Percentiles rank a stretch among this genome's conserved stretches.
phyloP scores from a whole-genome alignment of 2,888 invertebrate genomes.

The Diloba caeruleocephala region DNA sequence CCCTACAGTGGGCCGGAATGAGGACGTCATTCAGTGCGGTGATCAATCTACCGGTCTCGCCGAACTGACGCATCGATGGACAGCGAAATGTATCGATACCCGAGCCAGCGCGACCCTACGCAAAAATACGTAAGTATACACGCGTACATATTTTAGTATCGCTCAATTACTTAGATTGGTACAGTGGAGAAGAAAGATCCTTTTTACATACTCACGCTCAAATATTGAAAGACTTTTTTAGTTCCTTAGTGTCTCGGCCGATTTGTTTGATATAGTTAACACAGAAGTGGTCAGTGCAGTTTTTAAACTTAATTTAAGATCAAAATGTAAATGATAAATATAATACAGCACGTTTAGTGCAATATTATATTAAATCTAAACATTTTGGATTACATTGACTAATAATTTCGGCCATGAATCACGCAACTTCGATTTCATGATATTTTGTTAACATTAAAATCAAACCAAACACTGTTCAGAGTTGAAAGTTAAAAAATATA shows the following conservation, averaged over 20 bases:
- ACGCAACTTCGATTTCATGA: slow-evolving; percentile 4
- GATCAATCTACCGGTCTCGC: slow-evolving; percentile 79
- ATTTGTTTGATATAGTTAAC: slow-evolving; percentile 29
- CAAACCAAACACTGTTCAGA: slow-evolving; percentile 39
- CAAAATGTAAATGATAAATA: background rate
- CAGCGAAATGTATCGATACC: slow-evolving; percentile 80
- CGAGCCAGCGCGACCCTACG: slow-evolving; percentile 61
- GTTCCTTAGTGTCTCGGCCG: slow-evolving; percentile 26
- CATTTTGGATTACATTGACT: too few species aligned
- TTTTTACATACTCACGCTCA: slow-evolving; percentile 47
- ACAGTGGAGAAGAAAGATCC: slow-evolving; percentile 49
- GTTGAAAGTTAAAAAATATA: slow-evolving; percentile 62
- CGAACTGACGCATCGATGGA: slow-evolving; percentile 78
- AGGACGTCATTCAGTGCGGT: slow-evolving; percentile 76
- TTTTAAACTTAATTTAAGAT: slow-evolving; percentile 15
- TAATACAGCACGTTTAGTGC: too few species aligned
- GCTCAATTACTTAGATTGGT: slow-evolving; percentile 58
- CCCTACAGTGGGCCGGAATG: slow-evolving; percentile 65
- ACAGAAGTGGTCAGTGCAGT: slow-evolving; percentile 12
- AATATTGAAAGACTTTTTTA: slow-evolving; percentile 49
- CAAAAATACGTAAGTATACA: slow-evolving; percentile 61
- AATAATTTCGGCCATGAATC: too few species aligned
- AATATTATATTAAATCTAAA: too few species aligned
- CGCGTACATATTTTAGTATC: slow-evolving; percentile 56
- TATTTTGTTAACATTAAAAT: slow-evolving; percentile 11